A percentile compares a stretch with the other conserved stretches of the same genome.
These are phyloP conservation scores for Synergus japonicus DNA, from an alignment of 2,888 invertebrate genomes.

Conservation along the genomic window DNA sequence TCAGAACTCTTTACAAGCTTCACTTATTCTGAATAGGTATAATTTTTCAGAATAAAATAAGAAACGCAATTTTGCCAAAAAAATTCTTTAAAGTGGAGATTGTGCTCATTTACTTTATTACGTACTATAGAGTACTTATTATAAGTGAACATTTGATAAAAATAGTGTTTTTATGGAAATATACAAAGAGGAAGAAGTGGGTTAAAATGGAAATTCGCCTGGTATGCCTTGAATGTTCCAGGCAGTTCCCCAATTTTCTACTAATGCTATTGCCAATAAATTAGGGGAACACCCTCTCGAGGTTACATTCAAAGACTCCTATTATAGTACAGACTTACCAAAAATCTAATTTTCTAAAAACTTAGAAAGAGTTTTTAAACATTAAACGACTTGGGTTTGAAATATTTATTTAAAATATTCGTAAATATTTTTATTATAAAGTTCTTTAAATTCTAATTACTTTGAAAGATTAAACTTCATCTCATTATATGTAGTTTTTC, in stretches of 20 bases:
- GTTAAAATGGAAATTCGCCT: slow-evolving; percentile 24
- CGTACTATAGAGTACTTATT: not conserved
- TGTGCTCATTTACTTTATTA: not conserved
- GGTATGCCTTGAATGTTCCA: slow-evolving; percentile 17
- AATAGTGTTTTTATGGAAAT: slow-evolving; percentile 3
- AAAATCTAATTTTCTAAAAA: slow-evolving; percentile 8
- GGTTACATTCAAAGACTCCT: slow-evolving; percentile 19
- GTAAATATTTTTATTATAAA: not conserved
- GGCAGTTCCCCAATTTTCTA: slow-evolving; percentile 30
- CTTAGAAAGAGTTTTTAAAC: not conserved
- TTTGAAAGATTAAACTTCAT: not conserved
- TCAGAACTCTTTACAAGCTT: not conserved
- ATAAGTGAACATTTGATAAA: not conserved
- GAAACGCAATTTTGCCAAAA: not conserved
- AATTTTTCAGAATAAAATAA: not conserved
- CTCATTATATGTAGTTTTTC: not conserved
- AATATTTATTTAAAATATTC: not conserved
- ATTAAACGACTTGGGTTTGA: too few species aligned
- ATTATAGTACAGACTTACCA: not conserved
- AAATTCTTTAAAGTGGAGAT: not conserved
- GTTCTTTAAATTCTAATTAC: not conserved
- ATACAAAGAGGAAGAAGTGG: slow-evolving; percentile 16
- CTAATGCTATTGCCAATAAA: slow-evolving; percentile 38
- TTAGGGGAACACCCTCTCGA: slow-evolving; percentile 32
- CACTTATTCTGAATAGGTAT: too few species aligned